Evolutionary conservation across 2,888 invertebrate genomes (phyloP).

Genomic region (Idaea straminata): DNA sequence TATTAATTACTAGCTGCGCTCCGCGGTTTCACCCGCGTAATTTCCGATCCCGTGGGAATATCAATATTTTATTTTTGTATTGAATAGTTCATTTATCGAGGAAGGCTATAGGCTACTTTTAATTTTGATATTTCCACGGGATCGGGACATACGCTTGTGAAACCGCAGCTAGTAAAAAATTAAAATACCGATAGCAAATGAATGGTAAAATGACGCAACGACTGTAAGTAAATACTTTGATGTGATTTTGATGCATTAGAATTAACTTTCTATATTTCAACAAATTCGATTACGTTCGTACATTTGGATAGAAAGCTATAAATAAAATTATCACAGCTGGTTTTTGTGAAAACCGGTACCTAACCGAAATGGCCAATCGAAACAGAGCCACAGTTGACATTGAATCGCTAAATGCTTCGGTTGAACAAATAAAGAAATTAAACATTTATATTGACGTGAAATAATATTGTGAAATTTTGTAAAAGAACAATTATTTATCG

Average conservation of each 20-base stretch:
- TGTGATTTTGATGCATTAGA: slow-evolving; percentile 1
- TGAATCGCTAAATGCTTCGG: slow-evolving; percentile 4
- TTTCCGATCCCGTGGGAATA: no score
- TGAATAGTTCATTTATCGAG: no score
- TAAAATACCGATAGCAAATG: neutral
- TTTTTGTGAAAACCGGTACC: slow-evolving; percentile 17
- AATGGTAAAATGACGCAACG: neutral
- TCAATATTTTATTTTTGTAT: no score
- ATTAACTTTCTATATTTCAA: slow-evolving; percentile 15
- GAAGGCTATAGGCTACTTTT: no score
- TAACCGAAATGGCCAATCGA: slow-evolving; percentile 9
- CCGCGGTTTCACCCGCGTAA: no score
- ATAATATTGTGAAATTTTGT: neutral
- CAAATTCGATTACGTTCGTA: slow-evolving; percentile 15
- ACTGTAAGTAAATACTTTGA: neutral
- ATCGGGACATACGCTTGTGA: no score
- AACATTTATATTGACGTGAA: neutral
- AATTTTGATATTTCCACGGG: no score
- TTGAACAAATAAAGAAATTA: neutral
- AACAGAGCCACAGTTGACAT: slow-evolving; percentile 6
- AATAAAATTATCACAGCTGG: slow-evolving; percentile 15
- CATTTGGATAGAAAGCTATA: slow-evolving; percentile 19
- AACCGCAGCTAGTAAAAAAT: slow-evolving; percentile 4
- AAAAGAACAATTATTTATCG: neutral
- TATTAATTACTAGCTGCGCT: no score